Base-by-base conservation (phyloP, 2,113 vertebrate genomes). In the Phoenicopterus ruber region DNA sequence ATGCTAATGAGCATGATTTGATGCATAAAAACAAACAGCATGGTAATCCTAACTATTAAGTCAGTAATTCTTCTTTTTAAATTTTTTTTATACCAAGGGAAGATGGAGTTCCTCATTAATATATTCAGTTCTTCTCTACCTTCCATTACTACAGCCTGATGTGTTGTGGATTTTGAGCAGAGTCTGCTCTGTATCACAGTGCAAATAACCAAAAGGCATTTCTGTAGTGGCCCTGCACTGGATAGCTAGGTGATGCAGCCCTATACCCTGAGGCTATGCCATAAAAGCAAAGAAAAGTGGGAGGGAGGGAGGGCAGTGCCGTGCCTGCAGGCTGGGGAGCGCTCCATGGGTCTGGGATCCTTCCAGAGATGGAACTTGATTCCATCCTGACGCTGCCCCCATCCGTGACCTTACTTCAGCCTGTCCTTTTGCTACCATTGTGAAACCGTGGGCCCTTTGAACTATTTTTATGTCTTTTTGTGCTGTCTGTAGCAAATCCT, bases 401-500 rank as follows among this genome's bases (percentile, higher is more conserved):
- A 44, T 67, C 31, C 0, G 0, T 90, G 87, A 86, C 94, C 61
- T 91, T 79, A 57, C 31, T 81, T 50, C 65, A 89, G 65, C 50
- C 34, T 91, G 54, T 57, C 61, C 58, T 73, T 46, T n/a, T 91
- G 44, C 40, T 87, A 31, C 36, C 10, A 16, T 47, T 96, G 86
- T 82, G 88, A 91, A 95, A 96, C 24, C 10, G 2, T 7, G 20
- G 20, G 44, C 49, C 78, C 90, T 96, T 94, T 94, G 94, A 57
- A 89, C 86, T 72, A 77, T 42, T 61, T 76, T 71, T 55, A 31
- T 61, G 49, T 91, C 74, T 62, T 89, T 9, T 93, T 77, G 61
- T 82, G 16, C 63, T 72, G 47, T 81, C 46, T 85, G 5, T 71
- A 71, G 59, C 86, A 92, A 93, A 87, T 93, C 44, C 44, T 83